phyloP scores from a whole-genome alignment of 2,113 vertebrate genomes.

The Chamaetylas fuelleborni region DNA sequence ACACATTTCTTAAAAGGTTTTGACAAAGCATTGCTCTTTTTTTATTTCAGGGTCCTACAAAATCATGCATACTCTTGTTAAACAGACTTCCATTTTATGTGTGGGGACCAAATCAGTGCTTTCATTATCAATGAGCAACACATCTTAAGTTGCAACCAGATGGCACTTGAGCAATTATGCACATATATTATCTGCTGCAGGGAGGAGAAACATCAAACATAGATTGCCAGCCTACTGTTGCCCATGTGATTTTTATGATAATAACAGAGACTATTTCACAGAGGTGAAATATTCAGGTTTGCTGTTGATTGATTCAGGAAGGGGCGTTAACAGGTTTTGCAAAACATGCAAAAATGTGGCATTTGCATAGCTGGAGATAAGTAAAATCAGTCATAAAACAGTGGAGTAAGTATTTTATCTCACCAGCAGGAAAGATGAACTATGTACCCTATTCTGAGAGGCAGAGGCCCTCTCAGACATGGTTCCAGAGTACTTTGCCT shows the following conservation, averaged over 20 bases:
- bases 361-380: not conserved
- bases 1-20: conserved; percentile 10
- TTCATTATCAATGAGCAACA: conserved; percentile 50
- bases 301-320: conserved; percentile 5
- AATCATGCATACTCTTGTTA: not conserved
- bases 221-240: conserved; percentile 21
- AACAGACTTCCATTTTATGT: not conserved
- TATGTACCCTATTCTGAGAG: not conserved
- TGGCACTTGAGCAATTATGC: conserved; percentile 46
- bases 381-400: not conserved
- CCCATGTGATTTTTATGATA: conserved; percentile 10
- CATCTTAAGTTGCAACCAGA: conserved; percentile 48
- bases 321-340: not conserved
- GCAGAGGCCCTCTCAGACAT: not conserved
- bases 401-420: not conserved
- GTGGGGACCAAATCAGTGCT: not conserved
- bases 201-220: conserved; percentile 44
- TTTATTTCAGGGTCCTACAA: not conserved
- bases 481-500: not conserved
- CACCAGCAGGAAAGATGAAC: not conserved
- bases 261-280: conserved; percentile 1
- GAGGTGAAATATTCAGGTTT: conserved; percentile 28
- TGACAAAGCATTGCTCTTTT: conserved; percentile 35
- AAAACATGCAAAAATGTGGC: conserved; percentile 8
- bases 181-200: conserved; percentile 41